These are phyloP conservation scores for Danionella cerebrum DNA, from an alignment of 2,113 vertebrate genomes.

Conservation along the genomic window DNA sequence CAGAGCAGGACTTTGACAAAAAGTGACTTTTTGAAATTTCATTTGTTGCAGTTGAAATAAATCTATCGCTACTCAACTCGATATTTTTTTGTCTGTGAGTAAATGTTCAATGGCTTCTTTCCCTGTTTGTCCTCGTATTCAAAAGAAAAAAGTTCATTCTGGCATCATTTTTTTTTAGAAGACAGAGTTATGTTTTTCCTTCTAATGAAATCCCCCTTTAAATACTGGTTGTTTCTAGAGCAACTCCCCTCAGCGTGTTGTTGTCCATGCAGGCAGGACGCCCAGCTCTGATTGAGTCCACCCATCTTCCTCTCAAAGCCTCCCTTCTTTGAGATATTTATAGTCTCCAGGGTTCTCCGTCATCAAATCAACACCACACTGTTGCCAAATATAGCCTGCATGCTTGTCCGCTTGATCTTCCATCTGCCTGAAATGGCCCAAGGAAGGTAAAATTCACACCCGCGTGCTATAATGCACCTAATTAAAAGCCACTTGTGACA, in stretches of 20 bases:
- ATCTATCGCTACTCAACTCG: too few species aligned
- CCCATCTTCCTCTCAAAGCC: conserved; percentile 50
- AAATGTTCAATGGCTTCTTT: too few species aligned
- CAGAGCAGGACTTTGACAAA: too few species aligned
- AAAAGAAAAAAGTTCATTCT: too few species aligned
- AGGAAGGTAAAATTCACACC: conserved; percentile 51
- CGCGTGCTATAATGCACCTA: conserved; percentile 23
- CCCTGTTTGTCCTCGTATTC: too few species aligned
- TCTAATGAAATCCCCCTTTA: background rate
- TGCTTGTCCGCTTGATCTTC: conserved; percentile 50
- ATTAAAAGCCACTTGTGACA: conserved; percentile 23
- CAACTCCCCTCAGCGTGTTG: conserved; percentile 54
- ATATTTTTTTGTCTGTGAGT: too few species aligned
- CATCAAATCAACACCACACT: conserved; percentile 64
- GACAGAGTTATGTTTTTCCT: background rate
- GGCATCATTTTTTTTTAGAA: background rate
- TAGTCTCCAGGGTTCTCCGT: conserved; percentile 61
- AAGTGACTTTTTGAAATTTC: too few species aligned
- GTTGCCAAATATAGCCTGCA: conserved; percentile 60
- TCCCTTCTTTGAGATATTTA: conserved; percentile 67
- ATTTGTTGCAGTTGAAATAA: too few species aligned
- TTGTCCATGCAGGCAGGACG: conserved; percentile 55
- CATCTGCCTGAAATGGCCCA: conserved; percentile 57
- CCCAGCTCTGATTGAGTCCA: conserved; percentile 53
- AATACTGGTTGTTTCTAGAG: conserved; percentile 36